A percentile compares a stretch with the other conserved stretches of the same genome.
These are phyloP conservation scores for Tamandua tetradactyla DNA, from an alignment of 2,797 vertebrate species.

Conservation along the genomic window DNA sequence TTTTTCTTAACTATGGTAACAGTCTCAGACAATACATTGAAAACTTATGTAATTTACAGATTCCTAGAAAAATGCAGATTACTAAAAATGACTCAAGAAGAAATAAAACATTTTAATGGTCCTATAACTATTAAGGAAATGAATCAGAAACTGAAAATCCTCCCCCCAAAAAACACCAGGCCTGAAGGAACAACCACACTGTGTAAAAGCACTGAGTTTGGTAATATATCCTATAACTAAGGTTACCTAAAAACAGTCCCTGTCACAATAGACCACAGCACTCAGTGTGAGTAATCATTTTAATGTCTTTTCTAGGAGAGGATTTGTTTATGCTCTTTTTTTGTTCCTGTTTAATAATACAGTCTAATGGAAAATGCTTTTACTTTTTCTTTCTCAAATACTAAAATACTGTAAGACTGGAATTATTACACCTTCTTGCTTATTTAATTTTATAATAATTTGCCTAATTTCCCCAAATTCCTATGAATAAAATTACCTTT, in stretches of 20 bases:
- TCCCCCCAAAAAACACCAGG: not conserved
- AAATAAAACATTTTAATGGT: not conserved
- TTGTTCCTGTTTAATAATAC: not conserved
- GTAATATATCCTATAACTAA: not conserved
- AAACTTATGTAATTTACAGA: not conserved
- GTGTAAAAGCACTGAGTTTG: not conserved
- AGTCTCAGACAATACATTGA: not conserved
- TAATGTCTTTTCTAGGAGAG: not conserved
- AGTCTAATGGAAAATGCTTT: not conserved
- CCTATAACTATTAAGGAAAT: not conserved
- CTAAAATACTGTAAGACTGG: not conserved
- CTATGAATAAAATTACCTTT: not conserved
- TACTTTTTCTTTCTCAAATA: not conserved
- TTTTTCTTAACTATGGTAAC: not conserved
- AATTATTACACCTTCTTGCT: not conserved
- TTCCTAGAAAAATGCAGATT: not conserved
- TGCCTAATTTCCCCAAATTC: not conserved
- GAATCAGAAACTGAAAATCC: not conserved
- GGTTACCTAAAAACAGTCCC: not conserved
- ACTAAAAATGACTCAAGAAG: not conserved
- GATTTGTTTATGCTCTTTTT: not conserved
- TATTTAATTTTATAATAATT: not conserved
- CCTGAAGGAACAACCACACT: not conserved
- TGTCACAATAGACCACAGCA: not conserved
- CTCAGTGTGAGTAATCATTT: not conserved